These are phyloP conservation scores for Dichetophora obliterata DNA, from an alignment of 2,888 invertebrate species.

Conservation along the genomic window DNA sequence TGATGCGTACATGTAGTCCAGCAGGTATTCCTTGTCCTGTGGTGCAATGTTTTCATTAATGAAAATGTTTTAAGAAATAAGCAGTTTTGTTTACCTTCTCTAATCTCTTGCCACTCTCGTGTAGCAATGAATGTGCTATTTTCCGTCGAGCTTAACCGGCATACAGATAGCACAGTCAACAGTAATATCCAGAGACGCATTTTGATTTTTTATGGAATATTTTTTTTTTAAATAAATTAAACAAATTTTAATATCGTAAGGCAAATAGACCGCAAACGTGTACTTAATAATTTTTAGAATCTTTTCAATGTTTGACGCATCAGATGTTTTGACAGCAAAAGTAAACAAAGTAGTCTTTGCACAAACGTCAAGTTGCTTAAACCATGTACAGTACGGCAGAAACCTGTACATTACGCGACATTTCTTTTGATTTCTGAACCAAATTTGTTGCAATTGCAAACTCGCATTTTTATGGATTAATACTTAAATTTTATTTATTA, in stretches of 20 bases:
- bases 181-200: background rate
- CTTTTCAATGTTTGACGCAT: too few relatives aligned
- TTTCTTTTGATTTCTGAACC: too few relatives aligned
- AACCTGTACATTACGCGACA: too few relatives aligned
- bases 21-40: constrained; percentile 79
- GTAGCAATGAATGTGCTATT: constrained; percentile 73
- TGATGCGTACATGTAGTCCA: constrained; percentile 81
- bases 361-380: too few relatives aligned
- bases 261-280: background rate
- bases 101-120: constrained; percentile 76
- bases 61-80: background rate
- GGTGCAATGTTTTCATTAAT: background rate
- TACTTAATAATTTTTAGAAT: too few relatives aligned
- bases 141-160: constrained; percentile 46
- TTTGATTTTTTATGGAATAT: background rate
- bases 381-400: too few relatives aligned
- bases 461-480: too few relatives aligned
- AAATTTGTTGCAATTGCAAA: too few relatives aligned
- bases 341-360: too few relatives aligned
- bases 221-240: background rate
- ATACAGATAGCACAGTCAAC: background rate
- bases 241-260: too few relatives aligned
- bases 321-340: too few relatives aligned
- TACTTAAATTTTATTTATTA: too few relatives aligned
- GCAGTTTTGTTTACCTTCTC: constrained; percentile 71